Conservation (phyloP, 1,140 invertebrate genomes). For the Akabosia matsudoensis region DNA sequence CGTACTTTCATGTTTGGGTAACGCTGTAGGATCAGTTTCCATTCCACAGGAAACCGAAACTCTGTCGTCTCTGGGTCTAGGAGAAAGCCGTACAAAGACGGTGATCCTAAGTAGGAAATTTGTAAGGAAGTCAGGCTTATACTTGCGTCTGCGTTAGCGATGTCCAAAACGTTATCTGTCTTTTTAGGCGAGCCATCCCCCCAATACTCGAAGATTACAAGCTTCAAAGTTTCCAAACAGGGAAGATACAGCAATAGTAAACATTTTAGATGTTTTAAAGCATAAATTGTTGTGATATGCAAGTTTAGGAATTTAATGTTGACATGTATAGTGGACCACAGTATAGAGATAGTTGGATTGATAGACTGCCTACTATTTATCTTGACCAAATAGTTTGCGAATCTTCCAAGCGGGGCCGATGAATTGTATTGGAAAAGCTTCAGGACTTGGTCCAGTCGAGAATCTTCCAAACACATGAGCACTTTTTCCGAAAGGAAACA, state of each 20-base stretch:
- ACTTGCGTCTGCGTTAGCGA: neutral
- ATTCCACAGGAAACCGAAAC: neutral
- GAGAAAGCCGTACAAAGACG: neutral
- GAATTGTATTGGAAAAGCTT: neutral
- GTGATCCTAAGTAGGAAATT: neutral
- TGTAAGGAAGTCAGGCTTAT: neutral
- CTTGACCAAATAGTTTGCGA: neutral
- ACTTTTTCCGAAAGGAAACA: neutral
- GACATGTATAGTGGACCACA: neutral
- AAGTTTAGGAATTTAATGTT: neutral
- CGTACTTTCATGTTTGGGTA: too few relatives aligned
- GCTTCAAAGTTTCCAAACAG: neutral
- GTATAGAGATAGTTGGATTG: neutral
- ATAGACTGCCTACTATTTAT: neutral
- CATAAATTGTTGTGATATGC: neutral
- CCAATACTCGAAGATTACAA: neutral
- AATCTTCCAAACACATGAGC: neutral
- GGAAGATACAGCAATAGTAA: neutral
- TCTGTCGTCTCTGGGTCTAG: neutral
- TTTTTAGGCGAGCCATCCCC: neutral
- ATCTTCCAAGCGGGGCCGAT: neutral
- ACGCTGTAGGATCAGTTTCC: neutral
- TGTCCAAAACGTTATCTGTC: neutral
- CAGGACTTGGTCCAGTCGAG: neutral
- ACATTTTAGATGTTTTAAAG: neutral